A percentile compares a stretch with the other conserved stretches of the same genome.
Evolutionary conservation across 2,113 vertebrate species (phyloP).

Genomic region (Mormoops blainvillei): DNA sequence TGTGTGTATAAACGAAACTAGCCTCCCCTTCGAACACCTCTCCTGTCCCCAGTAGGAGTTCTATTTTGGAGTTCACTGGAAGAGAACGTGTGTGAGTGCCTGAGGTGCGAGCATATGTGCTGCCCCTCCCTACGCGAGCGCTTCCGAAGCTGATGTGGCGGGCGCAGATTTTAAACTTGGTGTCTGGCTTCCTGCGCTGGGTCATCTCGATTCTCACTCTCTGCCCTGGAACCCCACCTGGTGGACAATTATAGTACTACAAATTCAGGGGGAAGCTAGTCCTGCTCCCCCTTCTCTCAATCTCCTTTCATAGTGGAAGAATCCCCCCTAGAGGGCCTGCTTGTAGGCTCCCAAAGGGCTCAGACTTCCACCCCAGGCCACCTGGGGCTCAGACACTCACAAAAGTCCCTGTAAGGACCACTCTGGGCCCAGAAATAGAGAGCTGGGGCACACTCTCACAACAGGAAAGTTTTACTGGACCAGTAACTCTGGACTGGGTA

Average conservation of each 20-base stretch:
- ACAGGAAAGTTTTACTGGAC: background rate
- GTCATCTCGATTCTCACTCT: constrained; percentile 65
- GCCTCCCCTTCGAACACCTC: background rate
- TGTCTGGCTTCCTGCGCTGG: background rate
- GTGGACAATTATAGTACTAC: constrained; percentile 66
- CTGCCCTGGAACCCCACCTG: constrained; percentile 78
- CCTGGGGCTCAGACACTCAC: background rate
- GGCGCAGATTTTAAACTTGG: background rate
- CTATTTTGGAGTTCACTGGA: background rate
- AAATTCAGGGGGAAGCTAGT: background rate
- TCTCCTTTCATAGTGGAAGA: background rate
- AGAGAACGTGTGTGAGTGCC: background rate
- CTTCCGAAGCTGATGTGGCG: background rate
- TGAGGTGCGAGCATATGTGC: background rate
- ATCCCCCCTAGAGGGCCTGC: background rate
- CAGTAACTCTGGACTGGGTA: background rate
- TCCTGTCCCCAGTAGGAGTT: background rate
- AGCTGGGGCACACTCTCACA: background rate
- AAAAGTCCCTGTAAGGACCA: background rate
- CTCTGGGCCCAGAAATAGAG: background rate
- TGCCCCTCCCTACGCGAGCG: background rate
- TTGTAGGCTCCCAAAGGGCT: background rate
- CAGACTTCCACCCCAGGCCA: background rate
- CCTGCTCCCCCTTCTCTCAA: background rate
- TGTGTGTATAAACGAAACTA: background rate